Base-by-base conservation (phyloP, 1,140 invertebrate genomes). In the Phthorimaea operculella region DNA sequence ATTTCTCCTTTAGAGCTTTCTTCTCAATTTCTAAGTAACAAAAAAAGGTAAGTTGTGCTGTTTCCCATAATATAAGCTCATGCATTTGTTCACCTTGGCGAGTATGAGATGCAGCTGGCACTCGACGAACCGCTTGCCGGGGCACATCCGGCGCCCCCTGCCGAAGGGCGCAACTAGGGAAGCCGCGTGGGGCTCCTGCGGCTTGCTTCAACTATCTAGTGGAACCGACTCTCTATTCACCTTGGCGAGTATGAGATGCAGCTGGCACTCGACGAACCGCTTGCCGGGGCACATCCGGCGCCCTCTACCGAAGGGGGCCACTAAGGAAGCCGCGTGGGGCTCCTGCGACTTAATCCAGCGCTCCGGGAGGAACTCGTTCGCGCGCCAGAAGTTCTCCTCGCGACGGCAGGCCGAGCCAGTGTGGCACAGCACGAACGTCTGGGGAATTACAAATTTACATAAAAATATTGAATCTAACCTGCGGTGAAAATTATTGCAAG, bases 221-320 rank as follows among this genome's bases (percentile, higher is more conserved):
- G n/a, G n/a, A n/a, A n/a, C n/a, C n/a, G n/a, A n/a, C n/a, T n/a
- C n/a, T n/a, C n/a, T n/a, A n/a, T n/a, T 55, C 74, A 93, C 91
- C 88, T 92, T 92, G 3, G 92, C 92, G 7, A 95, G 70, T 42
- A 93, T 86, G 17, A 94, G 81, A 57, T 92, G 90, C 6, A 96
- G 81, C 55, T 92, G 91, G 54, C 94, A 88, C 64, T 95, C 92
- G 3, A 94, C 90, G 65, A 94, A 94, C 53, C 93, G 83, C 78
- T 94, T 93, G 15, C 93, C 94, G 0, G 93, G 93, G 79, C 93
- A 96, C 74, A 93, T 92, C 51, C 93, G 84, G 44, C 89, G 87
- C 0, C 97, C 97, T 53, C 90, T 88, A 0, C 97, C 97, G 84
- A 98, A 99, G 0, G 96, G 94, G 3, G 93, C 89, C 0, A 96